phyloP scores from a whole-genome alignment of 1,140 invertebrate species.

The Ceratina australensis region DNA sequence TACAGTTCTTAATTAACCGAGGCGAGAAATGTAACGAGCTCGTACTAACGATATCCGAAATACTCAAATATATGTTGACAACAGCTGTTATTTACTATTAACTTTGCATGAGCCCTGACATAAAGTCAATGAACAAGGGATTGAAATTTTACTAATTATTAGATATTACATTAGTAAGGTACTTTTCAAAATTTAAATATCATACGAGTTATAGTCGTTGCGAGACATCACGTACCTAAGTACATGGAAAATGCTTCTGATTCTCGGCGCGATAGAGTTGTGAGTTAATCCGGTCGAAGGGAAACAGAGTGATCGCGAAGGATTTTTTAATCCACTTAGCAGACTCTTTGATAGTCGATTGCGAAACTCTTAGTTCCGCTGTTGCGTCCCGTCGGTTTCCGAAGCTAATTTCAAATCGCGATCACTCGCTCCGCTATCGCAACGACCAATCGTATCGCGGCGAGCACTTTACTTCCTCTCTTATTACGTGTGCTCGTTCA shows the following conservation, averaged over 20 bases:
- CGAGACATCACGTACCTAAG: too few species aligned
- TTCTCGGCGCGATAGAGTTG: too few species aligned
- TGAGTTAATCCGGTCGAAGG: too few species aligned
- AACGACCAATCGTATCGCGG: background rate
- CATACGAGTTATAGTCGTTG: too few species aligned
- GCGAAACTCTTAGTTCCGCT: slow-evolving; percentile 58
- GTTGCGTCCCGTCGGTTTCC: slow-evolving; percentile 35
- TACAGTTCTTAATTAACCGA: slow-evolving; percentile 13
- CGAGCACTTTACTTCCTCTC: slow-evolving; percentile 47
- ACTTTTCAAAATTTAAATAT: too few species aligned
- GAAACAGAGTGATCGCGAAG: slow-evolving; percentile 41
- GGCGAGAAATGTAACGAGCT: slow-evolving; percentile 32
- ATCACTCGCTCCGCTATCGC: slow-evolving; percentile 26
- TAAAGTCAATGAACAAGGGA: too few species aligned
- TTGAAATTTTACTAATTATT: too few species aligned
- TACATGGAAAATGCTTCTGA: too few species aligned
- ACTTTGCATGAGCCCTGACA: too few species aligned
- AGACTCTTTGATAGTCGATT: slow-evolving; percentile 52
- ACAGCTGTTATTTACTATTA: too few species aligned
- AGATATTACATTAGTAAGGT: too few species aligned
- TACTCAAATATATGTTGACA: too few species aligned
- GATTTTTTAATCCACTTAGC: slow-evolving; percentile 63
- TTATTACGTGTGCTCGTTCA: slow-evolving; percentile 15
- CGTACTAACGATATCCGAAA: background rate
- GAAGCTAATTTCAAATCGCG: slow-evolving; percentile 21